These are phyloP conservation scores for Drosophila suzukii DNA, from an alignment of 1,140 invertebrate species.

Conservation along the genomic window DNA sequence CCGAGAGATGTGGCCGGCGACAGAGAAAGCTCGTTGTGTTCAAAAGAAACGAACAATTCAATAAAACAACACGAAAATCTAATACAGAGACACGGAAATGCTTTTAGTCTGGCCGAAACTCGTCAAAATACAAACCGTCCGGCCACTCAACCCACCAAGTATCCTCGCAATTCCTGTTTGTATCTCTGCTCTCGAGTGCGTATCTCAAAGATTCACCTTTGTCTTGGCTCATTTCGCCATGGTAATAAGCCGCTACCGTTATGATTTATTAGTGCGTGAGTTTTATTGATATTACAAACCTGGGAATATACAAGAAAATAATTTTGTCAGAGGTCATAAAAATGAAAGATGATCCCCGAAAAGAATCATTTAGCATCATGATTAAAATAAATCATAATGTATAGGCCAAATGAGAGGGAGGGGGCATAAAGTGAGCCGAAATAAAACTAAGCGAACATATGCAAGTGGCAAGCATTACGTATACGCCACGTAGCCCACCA, in stretches of 20 bases:
- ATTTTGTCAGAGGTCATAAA: constrained; percentile 66
- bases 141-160: neutral
- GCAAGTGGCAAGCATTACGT: constrained; percentile 61
- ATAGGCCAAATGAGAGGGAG: constrained; percentile 17
- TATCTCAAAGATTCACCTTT: constrained; percentile 22
- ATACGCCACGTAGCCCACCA: constrained; percentile 71
- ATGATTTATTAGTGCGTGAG: constrained; percentile 38
- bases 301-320: constrained; percentile 52
- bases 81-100: constrained; percentile 71
- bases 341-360: constrained; percentile 65
- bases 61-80: constrained; percentile 62
- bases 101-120: constrained; percentile 61
- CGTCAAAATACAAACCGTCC: constrained; percentile 34
- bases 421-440: constrained; percentile 4
- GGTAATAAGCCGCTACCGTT: constrained; percentile 22
- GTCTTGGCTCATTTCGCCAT: constrained; percentile 9
- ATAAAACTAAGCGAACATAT: constrained; percentile 42
- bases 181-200: constrained; percentile 11
- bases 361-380: constrained; percentile 81
- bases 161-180: constrained; percentile 6
- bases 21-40: constrained; percentile 12
- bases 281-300: constrained; percentile 52
- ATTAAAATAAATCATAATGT: constrained; percentile 82
- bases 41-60: constrained; percentile 62
- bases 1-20: constrained; percentile 22